Evolutionary conservation across 2,888 invertebrate species (phyloP).

Genomic region (Cryptophagus acutangulus): DNA sequence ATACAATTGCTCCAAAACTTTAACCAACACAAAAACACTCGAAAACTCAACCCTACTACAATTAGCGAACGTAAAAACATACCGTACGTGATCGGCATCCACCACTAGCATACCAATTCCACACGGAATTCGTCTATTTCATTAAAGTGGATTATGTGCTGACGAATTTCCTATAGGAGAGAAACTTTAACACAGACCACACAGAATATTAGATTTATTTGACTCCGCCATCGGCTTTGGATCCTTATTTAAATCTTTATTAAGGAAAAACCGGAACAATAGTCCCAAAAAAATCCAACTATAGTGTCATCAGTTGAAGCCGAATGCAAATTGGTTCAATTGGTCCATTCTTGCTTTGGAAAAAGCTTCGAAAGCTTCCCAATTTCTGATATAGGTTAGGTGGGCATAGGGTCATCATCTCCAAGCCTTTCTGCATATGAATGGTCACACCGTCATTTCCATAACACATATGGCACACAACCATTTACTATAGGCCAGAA

Average conservation of each 20-base stretch:
- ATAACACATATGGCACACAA: constrained; percentile 21
- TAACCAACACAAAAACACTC: constrained; percentile 18
- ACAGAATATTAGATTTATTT: no score
- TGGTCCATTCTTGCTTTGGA: no score
- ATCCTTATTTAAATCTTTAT: no score
- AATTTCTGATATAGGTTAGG: constrained; percentile 14
- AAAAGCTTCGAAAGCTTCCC: no score
- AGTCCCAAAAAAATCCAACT: no score
- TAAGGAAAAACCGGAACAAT: no score
- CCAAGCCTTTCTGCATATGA: constrained; percentile 21
- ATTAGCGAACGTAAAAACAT: constrained; percentile 24
- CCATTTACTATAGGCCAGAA: constrained; percentile 18
- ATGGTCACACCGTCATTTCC: constrained; percentile 23
- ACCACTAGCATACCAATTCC: constrained; percentile 19
- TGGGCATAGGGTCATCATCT: constrained; percentile 16
- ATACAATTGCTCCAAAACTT: constrained; percentile 11
- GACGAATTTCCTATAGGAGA: constrained; percentile 18
- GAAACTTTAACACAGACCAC: constrained; percentile 15
- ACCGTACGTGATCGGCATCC: constrained; percentile 25
- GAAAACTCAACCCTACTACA: constrained; percentile 20
- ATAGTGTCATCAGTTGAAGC: no score
- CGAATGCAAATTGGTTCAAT: no score
- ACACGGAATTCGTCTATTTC: constrained; percentile 18
- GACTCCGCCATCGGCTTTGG: no score
- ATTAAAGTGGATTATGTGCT: constrained; percentile 19